Percentiles rank a stretch among this genome's conserved stretches.
phyloP scores from a whole-genome alignment of 1,140 invertebrate genomes.

The Drosophila prosaltans region DNA sequence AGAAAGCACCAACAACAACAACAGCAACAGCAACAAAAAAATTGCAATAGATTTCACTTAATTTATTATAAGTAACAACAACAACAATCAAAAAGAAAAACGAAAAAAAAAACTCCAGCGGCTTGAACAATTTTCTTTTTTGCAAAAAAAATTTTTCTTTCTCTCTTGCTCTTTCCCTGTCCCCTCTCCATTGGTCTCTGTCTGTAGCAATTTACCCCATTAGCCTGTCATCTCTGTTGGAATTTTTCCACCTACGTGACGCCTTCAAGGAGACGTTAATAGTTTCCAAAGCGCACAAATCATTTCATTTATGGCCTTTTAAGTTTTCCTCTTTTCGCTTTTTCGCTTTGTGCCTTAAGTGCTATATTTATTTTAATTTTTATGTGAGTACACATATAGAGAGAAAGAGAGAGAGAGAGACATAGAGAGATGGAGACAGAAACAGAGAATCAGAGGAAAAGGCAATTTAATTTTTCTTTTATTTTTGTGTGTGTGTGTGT shows the following conservation, averaged over 20 bases:
- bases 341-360: conserved; percentile 31
- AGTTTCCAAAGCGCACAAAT: conserved; percentile 50
- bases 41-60: conserved; percentile 75
- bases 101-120: conserved; percentile 26
- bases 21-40: conserved; percentile 31
- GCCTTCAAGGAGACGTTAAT: conserved; percentile 69
- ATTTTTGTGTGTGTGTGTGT: neutral
- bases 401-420: neutral
- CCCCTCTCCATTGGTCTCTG: neutral
- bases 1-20: conserved; percentile 17
- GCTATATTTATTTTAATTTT: conserved; percentile 69
- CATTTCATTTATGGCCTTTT: conserved; percentile 53
- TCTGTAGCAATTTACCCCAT: conserved; percentile 40
- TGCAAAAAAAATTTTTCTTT: conserved; percentile 31
- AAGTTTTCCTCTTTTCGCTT: conserved; percentile 23
- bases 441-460: conserved; percentile 13
- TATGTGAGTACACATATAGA: conserved; percentile 29
- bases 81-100: neutral
- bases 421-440: too few species aligned
- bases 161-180: neutral
- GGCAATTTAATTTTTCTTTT: conserved; percentile 52
- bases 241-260: conserved; percentile 65
- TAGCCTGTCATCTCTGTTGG: conserved; percentile 61
- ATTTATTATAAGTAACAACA: conserved; percentile 69
- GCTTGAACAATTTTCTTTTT: conserved; percentile 47